These are phyloP conservation scores for Homarus americanus DNA, from an alignment of 1,140 invertebrate genomes.

Conservation along the genomic window DNA sequence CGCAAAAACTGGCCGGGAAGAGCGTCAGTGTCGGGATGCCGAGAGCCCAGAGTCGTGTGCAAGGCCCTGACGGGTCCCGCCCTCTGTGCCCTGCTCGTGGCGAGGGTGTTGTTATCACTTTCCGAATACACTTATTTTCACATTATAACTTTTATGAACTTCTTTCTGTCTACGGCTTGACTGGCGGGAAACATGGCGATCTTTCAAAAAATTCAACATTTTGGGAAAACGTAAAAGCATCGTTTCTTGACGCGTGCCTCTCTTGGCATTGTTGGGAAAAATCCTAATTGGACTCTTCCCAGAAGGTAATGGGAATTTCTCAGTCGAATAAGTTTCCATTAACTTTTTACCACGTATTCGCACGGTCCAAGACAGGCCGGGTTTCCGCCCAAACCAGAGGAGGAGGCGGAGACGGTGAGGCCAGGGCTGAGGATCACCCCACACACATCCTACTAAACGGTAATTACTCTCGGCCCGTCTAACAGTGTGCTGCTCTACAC, in stretches of 20 bases:
- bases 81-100: conserved; percentile 31
- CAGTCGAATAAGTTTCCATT: conserved; percentile 75
- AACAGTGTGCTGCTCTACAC: background rate
- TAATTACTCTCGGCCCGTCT: conserved; percentile 12
- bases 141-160: conserved; percentile 73
- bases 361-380: conserved; percentile 68
- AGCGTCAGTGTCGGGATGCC: background rate
- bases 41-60: background rate
- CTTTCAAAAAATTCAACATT: conserved; percentile 61
- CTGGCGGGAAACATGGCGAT: conserved; percentile 70
- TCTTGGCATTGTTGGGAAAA: conserved; percentile 72
- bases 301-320: conserved; percentile 75
- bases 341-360: conserved; percentile 74
- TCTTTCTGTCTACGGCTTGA: conserved; percentile 72
- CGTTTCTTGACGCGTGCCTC: conserved; percentile 69
- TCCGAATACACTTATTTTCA: conserved; percentile 73
- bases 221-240: conserved; percentile 67
- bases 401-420: background rate
- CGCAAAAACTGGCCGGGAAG: background rate
- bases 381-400: conserved; percentile 39
- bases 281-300: conserved; percentile 73
- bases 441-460: conserved; percentile 24
- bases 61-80: background rate
- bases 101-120: conserved; percentile 71
- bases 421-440: conserved; percentile 7